Evolutionary conservation across 37 sponge, comb jelly and placozoan genomes (phyloP), one percentile per base, ranked within the genome.

Genomic region (Aplysina aerophoba): DNA sequence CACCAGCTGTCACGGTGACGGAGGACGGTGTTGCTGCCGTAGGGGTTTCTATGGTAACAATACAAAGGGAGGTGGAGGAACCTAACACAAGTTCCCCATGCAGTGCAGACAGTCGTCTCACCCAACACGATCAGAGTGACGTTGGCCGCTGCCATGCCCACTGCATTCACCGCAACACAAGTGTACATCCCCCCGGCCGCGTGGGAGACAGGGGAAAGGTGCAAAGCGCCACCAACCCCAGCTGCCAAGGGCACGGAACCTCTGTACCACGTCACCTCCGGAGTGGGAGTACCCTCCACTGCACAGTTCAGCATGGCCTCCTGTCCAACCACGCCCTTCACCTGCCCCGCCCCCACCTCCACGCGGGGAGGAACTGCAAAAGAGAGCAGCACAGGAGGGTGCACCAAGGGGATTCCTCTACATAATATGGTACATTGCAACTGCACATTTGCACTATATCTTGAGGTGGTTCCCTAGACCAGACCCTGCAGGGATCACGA

Each of bases 221-320:
- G 28, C 28, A 69, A n/a, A 35, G 38, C 36, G 59, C 31, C 69
- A 13, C 73, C 65, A 8, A 44, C 73, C 14, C 30, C 58, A n/a
- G 60, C 15, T 2, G 19, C 21, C 19, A 88, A 33, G 22, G 17
- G 40, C 27, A 16, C 17, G 6, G 17, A 58, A 39, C 80, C 81
- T 54, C 73, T 86, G 56, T 33, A 84, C 92, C 92, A 92, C 25
- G 55, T 61, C 35, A 92, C 73, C n/a, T 44, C 37, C 3, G 92
- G 92, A 33, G 80, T 19, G 16, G 92, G 92, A 27, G 78, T 72
- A 21, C 92, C 92, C 55, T 31, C 67, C 1, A 80, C 63, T 11
- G 74, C 4, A 73, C 92, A 92, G 54, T 86, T 61, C 60, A 92
- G 83, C 15, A 55, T 53, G 17, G 81, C 33, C 40, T 63, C 22